phyloP scores from a whole-genome alignment of 2,888 invertebrate species.

The Stramonita haemastoma region DNA sequence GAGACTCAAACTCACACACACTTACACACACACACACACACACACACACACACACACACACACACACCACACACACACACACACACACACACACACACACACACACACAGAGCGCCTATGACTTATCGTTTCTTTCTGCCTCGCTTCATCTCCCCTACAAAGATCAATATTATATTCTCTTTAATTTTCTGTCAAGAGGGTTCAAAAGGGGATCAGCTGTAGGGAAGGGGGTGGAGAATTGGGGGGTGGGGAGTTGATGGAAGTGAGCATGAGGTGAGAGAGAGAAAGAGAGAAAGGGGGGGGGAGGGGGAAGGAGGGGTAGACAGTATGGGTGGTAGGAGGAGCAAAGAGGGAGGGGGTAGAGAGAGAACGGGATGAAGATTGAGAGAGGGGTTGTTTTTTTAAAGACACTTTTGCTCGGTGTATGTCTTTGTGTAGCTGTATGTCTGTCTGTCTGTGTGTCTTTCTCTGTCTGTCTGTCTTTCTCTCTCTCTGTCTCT shows the following conservation, averaged over 20 bases:
- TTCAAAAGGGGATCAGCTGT: not conserved
- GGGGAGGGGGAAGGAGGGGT: not conserved
- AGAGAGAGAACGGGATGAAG: not conserved
- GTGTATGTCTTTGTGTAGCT: not conserved
- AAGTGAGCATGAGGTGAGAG: not conserved
- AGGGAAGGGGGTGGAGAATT: not conserved
- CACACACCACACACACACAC: no score
- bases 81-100: no score
- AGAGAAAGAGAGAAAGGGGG: not conserved
- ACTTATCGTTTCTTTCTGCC: not conserved
- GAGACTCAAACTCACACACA: not conserved
- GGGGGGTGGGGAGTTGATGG: not conserved
- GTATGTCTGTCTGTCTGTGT: not conserved
- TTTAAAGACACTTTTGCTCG: not conserved
- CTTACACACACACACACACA: slow-evolving; percentile 7
- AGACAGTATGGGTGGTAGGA: not conserved
- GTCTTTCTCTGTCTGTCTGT: not conserved
- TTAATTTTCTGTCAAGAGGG: no score
- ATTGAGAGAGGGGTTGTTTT: not conserved
- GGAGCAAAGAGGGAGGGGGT: not conserved
- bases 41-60: not conserved
- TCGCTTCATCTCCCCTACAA: no score
- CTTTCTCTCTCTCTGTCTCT: not conserved
- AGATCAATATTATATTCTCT: no score
- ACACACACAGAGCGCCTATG: no score